phyloP scores from a whole-genome alignment of 1,140 invertebrate genomes.

The Penaeus indicus region DNA sequence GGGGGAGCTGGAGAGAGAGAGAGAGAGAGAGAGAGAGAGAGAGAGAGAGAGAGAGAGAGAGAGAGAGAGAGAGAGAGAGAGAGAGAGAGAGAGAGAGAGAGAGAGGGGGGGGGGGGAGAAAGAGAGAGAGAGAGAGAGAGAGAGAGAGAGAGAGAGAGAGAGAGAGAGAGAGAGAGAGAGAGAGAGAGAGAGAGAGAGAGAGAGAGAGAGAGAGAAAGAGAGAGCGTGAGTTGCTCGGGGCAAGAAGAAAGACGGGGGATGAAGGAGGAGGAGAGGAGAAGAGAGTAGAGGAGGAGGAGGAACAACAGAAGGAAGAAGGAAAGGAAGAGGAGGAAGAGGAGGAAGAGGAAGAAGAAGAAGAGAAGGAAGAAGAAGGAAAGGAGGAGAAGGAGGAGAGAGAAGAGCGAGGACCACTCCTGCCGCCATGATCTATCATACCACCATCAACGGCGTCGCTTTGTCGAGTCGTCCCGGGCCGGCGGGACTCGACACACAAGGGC shows the following conservation, averaged over 20 bases:
- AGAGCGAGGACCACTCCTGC: neutral
- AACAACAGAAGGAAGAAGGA: neutral
- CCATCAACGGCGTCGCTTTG: too few relatives aligned
- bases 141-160: conserved; percentile 32
- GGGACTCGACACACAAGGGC: too few relatives aligned
- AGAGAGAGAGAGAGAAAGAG: neutral
- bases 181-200: neutral
- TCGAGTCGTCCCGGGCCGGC: too few relatives aligned
- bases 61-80: too few relatives aligned
- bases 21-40: too few relatives aligned
- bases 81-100: too few relatives aligned
- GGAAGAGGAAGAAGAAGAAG: neutral
- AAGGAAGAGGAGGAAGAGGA: neutral
- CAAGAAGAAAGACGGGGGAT: neutral
- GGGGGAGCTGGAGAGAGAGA: too few relatives aligned
- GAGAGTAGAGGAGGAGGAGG: neutral
- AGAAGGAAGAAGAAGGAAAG: neutral
- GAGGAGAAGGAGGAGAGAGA: conserved; percentile 17
- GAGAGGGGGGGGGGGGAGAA: neutral
- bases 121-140: neutral
- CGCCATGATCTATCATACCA: neutral
- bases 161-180: conserved; percentile 15
- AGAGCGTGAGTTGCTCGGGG: neutral
- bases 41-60: too few relatives aligned
- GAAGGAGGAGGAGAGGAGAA: neutral